Evolutionary conservation across 2,113 vertebrate species (phyloP).

Genomic region (Carettochelys insculpta): DNA sequence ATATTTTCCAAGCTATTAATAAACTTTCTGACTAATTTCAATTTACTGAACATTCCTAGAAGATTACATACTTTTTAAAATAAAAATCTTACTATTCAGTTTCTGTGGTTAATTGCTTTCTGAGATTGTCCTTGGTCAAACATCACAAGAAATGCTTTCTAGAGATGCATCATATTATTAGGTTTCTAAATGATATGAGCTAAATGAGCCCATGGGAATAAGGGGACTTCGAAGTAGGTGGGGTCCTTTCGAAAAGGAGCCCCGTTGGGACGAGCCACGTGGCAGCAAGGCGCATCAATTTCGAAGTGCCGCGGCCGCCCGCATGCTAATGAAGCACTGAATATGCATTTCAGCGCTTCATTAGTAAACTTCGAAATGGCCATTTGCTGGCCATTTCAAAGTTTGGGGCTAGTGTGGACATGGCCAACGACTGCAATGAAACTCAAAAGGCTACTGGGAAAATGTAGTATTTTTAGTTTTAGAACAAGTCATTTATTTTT

Average conservation of each 20-base stretch:
- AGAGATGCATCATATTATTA: background rate
- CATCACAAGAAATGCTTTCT: slow-evolving; percentile 7
- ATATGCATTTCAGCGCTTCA: too few species aligned
- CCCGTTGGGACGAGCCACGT: too few species aligned
- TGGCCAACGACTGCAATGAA: background rate
- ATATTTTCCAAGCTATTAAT: background rate
- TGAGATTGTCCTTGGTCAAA: background rate
- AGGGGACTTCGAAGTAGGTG: too few species aligned
- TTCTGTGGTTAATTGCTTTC: slow-evolving; percentile 2
- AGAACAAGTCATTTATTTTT: background rate
- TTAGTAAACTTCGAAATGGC: too few species aligned
- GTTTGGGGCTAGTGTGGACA: too few species aligned
- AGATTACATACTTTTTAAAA: background rate
- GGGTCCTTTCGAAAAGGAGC: too few species aligned
- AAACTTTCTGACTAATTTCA: background rate
- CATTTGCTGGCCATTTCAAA: too few species aligned
- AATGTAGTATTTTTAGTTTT: background rate
- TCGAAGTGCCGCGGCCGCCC: too few species aligned
- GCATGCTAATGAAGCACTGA: too few species aligned
- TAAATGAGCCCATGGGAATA: too few species aligned
- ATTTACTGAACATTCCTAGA: background rate
- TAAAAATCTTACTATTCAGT: background rate
- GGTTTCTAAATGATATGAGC: background rate
- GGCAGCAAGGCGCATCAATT: too few species aligned
- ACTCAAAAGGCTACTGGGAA: background rate